Evolutionary conservation across 2,888 invertebrate species (phyloP), one percentile per base, ranked within the genome.

Genomic region (Stenoptilia bipunctidactyla): DNA sequence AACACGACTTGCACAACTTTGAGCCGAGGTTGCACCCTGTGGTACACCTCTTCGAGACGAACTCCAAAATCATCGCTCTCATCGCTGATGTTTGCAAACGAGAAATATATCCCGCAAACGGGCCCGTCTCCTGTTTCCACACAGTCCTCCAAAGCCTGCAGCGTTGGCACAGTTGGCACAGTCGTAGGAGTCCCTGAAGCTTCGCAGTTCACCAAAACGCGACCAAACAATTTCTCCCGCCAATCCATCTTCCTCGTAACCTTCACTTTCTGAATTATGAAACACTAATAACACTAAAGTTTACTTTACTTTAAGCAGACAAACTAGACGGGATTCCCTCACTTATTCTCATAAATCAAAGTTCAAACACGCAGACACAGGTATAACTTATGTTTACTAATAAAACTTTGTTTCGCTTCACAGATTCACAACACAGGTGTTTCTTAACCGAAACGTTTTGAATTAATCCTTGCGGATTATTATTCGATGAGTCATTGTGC

Each of bases 1-100:
- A 90, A 66, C 40, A 90, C 89, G 49, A 90, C 89, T 60, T 90
- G 89, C 38, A 90, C 87, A 8, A 90, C 87, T 58, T 87, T 87
- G 60, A 90, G 64, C 38, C 75, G 73, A 41, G 85, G 86, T 45
- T 74, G 66, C 45, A 76, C 76, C 27, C 60, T 59, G 41, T 73
- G 83, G 51, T 86, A 89, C 27, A 90, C 71, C 43, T 88, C 87
- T 48, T 85, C 76, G 53, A 90, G 69, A 51, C 88, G 87, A 48
- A 87, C 85, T 12, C 89, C 87, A 48, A 90, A 89, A 56, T 90
- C 90, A 58, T 90, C 90, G 76, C 88, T 88, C 36, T 86, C 85
- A 46, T 87, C 86, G 62, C 88, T 89, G 45, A 90, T 87, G 53
- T 90, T 90, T 12, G 89, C 89, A 59, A 90, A 90, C 38, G 89